Evolutionary conservation across 2,888 invertebrate species (phyloP).

Genomic region (Pelosia muscerda): DNA sequence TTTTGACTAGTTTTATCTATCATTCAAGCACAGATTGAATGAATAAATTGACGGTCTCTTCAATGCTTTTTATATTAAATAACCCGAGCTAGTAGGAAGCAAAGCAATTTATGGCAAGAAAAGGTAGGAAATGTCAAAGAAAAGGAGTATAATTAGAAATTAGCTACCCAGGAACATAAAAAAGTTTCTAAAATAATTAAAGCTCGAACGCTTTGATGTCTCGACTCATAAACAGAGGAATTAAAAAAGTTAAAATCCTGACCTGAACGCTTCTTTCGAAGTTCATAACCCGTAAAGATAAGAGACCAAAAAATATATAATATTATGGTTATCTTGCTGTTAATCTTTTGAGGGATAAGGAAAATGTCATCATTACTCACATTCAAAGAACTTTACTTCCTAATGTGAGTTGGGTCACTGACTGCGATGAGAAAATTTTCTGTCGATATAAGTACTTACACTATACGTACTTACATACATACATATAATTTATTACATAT

Average conservation of each 20-base stretch:
- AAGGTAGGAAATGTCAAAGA: too few relatives aligned
- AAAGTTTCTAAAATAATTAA: not conserved
- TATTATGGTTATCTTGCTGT: slow-evolving; percentile 13
- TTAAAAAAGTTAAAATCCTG: not conserved
- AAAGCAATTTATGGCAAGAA: too few relatives aligned
- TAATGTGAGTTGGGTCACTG: not conserved
- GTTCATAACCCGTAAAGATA: slow-evolving; percentile 25
- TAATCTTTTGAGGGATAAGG: slow-evolving; percentile 12
- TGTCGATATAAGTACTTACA: not conserved
- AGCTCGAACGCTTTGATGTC: not conserved
- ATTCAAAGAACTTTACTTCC: not conserved
- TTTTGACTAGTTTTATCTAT: too few relatives aligned
- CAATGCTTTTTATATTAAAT: too few relatives aligned
- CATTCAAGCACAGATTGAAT: too few relatives aligned
- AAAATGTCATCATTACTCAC: not conserved
- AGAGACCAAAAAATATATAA: slow-evolving; percentile 20
- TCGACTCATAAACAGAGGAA: slow-evolving; percentile 1
- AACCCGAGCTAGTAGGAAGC: too few relatives aligned
- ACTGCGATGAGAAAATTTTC: not conserved
- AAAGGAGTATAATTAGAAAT: not conserved
- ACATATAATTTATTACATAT: too few relatives aligned
- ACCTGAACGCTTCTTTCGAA: not conserved
- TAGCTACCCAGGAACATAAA: not conserved
- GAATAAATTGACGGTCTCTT: too few relatives aligned
- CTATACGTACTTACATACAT: too few relatives aligned